Evolutionary conservation across 2,888 invertebrate species (phyloP), one percentile per base, ranked within the genome.

Genomic region (Sesia bembeciformis): DNA sequence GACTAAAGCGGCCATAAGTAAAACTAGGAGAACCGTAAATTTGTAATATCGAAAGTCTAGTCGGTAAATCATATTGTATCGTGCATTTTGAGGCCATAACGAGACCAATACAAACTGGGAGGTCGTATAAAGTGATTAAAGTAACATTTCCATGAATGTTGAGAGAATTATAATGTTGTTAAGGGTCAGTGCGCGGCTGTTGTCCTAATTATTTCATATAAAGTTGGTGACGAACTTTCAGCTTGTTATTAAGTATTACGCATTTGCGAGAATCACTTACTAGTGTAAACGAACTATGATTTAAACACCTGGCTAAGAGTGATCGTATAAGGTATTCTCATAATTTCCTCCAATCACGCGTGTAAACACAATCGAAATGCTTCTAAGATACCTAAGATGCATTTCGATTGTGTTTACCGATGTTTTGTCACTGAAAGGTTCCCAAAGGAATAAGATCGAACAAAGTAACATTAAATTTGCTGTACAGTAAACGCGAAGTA

Each of bases 111-210:
- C 72, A 69, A 79, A 78, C 76, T 78, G 75, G 74, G 67, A 67
- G 73, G 77, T 73, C 79, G 81, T 79, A 76, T 81, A 76, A 85
- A 87, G 85, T 81, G 70, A 86, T 87, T 84, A 87, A 87, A 87
- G 83, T 84, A 72, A 78, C 84, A 84, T 87, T 85, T 85, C 73
- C 72, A 72, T 72, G 73, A 75, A 68, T 71, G 71, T 70, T 62
- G 59, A 61, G 81, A 74, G 77, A 76, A 84, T 86, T 84, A 85
- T 84, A 76, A 79, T 74, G 76, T 69, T 80, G 77, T 84, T 85
- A 84, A 78, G 76, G 77, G 77, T 76, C 74, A 75, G 61, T 62
- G 56, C 68, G 66, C 62, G 66, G 59, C 54, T 52, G 40, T 62
- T 56, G 54, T 50, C 61, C 60, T 60, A 64, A 66, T 64, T 65